phyloP scores from a whole-genome alignment of 2,113 vertebrate genomes.

The Saguinus imperator region DNA sequence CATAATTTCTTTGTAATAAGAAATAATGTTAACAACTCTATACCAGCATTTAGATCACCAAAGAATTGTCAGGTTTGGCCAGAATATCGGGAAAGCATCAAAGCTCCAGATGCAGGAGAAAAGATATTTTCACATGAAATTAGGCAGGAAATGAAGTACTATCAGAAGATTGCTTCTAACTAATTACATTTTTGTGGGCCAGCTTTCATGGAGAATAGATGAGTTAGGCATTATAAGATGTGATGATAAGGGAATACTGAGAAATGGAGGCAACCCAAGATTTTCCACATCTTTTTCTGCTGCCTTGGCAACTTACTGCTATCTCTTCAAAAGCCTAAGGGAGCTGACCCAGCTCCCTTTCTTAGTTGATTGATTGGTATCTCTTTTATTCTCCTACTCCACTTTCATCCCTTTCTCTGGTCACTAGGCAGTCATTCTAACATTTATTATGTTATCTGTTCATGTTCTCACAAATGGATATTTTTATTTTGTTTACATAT shows the following conservation, averaged over 20 bases:
- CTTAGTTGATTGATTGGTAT: neutral
- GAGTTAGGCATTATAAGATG: neutral
- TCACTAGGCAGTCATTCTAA: neutral
- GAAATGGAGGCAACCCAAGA: neutral
- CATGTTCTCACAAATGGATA: neutral
- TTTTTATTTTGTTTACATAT: neutral
- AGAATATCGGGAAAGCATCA: neutral
- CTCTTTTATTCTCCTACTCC: neutral
- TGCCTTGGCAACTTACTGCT: neutral
- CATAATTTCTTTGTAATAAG: neutral
- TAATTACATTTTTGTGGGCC: neutral
- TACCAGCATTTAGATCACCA: neutral
- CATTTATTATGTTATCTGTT: neutral
- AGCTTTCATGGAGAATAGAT: neutral
- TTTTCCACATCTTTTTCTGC: neutral
- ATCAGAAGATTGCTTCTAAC: neutral
- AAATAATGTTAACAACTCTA: neutral
- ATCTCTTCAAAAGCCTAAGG: neutral
- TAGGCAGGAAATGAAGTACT: neutral
- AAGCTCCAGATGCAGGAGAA: neutral
- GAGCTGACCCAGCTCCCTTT: neutral
- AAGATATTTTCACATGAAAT: neutral
- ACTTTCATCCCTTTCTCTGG: neutral
- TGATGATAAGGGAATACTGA: neutral
- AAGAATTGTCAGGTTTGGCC: neutral